Evolutionary conservation across 2,113 vertebrate genomes (phyloP), one percentile per base, ranked within the genome.

Genomic region (Equus przewalskii): DNA sequence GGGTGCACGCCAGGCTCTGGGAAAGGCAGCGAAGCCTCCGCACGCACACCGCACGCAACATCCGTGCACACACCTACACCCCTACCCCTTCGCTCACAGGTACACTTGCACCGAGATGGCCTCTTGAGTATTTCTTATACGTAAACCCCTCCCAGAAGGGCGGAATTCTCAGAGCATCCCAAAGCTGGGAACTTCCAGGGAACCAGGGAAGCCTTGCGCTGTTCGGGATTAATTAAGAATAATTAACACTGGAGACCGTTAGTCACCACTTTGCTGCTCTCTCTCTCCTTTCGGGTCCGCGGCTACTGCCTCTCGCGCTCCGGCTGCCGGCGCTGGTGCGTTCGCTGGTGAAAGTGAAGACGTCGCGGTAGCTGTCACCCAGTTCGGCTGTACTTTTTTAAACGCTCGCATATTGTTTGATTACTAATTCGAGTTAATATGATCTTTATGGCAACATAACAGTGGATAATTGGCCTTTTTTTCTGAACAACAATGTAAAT

Each of bases 351-450:
- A 98, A 99, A 98, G 98, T 98, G 98, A 98, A 98, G 98, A 98
- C 97, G 97, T 98, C 96, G 98, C 98, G 96, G 98, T 98, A 98
- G 96, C 98, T 93, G 98, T 98, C 98, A 97, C 97, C 98, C 98
- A 98, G 98, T 98, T 96, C 98, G 97, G 98, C 98, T 98, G 97
- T 92, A 98, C 98, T 98, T 98, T 98, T 98, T 98, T 97, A 98
- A 97, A 98, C 94, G 97, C 98, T 97, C 98, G 98, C 99, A 98
- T 99, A 99, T 99, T 99, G 99, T 99, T 99, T 99, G 99, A 99
- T 99, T 99, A 99, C 99, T 99, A 99, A 99, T 99, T 99, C 97
- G 99, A 99, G 99, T 99, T 99, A 99, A 99, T 99, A 99, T 99
- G 99, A 99, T 99, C 99, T 99, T 99, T 99, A 99, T 99, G 99